A percentile compares a stretch with the other conserved stretches of the same genome.
These are phyloP conservation scores for Odontomyia ornata DNA, from an alignment of 2,888 invertebrate species.

Conservation along the genomic window DNA sequence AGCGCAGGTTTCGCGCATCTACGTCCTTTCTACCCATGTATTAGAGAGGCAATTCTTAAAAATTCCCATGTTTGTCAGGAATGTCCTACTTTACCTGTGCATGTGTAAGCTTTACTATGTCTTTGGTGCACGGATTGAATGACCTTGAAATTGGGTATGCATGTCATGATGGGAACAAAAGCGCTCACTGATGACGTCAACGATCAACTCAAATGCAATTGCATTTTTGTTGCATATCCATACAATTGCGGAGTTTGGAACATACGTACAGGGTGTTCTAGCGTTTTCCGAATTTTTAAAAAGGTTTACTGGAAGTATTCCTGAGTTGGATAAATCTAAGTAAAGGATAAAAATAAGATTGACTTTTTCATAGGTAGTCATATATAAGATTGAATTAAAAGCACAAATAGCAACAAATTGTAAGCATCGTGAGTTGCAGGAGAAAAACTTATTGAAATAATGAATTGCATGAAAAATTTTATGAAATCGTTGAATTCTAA, in stretches of 20 bases:
- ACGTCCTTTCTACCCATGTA: not conserved
- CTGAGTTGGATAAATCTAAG: too few relatives aligned
- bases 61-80: not conserved
- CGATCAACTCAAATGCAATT: slow-evolving; percentile 20
- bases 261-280: not conserved
- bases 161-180: slow-evolving; percentile 31
- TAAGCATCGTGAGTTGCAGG: too few relatives aligned
- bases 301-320: not conserved
- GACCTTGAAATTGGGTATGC: slow-evolving; percentile 36
- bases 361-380: too few relatives aligned
- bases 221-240: not conserved
- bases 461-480: too few relatives aligned
- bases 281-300: too few relatives aligned
- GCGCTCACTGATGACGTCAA: slow-evolving; percentile 27
- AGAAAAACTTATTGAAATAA: too few relatives aligned
- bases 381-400: too few relatives aligned
- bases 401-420: too few relatives aligned
- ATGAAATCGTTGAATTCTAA: too few relatives aligned
- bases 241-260: not conserved
- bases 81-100: slow-evolving; percentile 39
- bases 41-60: not conserved
- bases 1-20: slow-evolving; percentile 29
- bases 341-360: too few relatives aligned
- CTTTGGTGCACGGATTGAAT: not conserved
- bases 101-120: not conserved